Conservation (phyloP, 2,113 vertebrate genomes). For the Lepus americanus region DNA sequence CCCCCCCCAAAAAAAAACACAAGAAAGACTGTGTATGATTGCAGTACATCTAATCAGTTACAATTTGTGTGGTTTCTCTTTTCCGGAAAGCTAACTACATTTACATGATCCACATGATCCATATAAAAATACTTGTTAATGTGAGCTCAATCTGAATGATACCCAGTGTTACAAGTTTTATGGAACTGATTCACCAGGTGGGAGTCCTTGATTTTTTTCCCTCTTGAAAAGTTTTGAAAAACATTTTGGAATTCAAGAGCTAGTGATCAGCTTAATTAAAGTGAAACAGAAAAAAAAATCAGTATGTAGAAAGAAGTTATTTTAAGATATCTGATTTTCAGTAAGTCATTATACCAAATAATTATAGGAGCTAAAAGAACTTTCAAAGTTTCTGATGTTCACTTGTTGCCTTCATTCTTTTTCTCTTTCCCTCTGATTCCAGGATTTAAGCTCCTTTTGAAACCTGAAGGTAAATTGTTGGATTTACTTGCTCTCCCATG, state of each 20-base stretch:
- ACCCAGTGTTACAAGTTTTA: neutral
- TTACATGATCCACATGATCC: slow-evolving; percentile 71
- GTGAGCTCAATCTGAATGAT: slow-evolving; percentile 56
- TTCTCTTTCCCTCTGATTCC: neutral
- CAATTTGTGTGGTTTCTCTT: slow-evolving; percentile 66
- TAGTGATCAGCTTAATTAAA: slow-evolving; percentile 75
- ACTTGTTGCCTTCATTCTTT: neutral
- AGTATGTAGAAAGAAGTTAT: slow-evolving; percentile 69
- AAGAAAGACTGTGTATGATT: slow-evolving; percentile 57
- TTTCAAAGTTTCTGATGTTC: slow-evolving; percentile 55
- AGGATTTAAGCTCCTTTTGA: slow-evolving; percentile 36
- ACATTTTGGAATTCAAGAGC: slow-evolving; percentile 60
- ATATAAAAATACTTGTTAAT: slow-evolving; percentile 70
- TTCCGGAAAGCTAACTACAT: slow-evolving; percentile 66
- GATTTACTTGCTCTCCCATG: slow-evolving; percentile 45
- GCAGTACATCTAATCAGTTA: slow-evolving; percentile 73
- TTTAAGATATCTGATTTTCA: slow-evolving; percentile 66
- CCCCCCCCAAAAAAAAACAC: no score
- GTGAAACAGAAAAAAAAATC: neutral
- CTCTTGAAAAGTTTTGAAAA: slow-evolving; percentile 50
- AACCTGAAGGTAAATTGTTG: neutral
- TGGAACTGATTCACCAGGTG: slow-evolving; percentile 58
- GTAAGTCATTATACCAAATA: slow-evolving; percentile 66
- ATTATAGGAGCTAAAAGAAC: slow-evolving; percentile 50
- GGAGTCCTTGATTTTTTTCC: slow-evolving; percentile 47